Conservation (phyloP, 2,888 invertebrate species). For the Artemia sp. region DNA sequence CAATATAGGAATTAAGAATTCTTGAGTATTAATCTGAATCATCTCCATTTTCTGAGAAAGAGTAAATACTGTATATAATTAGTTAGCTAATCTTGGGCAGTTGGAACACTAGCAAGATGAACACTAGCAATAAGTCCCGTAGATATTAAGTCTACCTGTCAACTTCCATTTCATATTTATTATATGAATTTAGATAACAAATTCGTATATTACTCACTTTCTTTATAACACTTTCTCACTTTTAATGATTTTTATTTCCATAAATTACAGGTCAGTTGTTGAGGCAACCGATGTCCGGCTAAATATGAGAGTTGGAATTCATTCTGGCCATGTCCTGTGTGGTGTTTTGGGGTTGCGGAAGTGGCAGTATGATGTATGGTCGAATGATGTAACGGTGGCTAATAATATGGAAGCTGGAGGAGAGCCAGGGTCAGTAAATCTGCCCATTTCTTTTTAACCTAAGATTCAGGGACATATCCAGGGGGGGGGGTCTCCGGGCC, state of each 20-base stretch:
- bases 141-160: no score
- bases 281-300: constrained; percentile 81
- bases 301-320: constrained; percentile 82
- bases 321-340: constrained; percentile 73
- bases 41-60: no score
- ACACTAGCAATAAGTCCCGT: no score
- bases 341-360: constrained; percentile 74
- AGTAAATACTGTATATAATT: neutral
- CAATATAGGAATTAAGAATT: no score
- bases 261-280: constrained; percentile 49
- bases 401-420: constrained; percentile 82
- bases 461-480: no score
- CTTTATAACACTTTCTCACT: neutral
- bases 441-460: no score
- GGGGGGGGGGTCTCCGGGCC: no score
- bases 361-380: constrained; percentile 89
- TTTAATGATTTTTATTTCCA: neutral
- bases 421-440: constrained; percentile 53
- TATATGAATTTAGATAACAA: constrained; percentile 5
- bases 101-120: neutral
- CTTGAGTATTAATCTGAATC: no score
- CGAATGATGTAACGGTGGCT: constrained; percentile 74
- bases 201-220: neutral
- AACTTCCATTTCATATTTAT: no score
- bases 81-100: neutral